Percentiles rank a stretch among this genome's conserved stretches.
These are phyloP conservation scores for Leptestheria dahalacensis DNA, from an alignment of 1,140 invertebrate species.

Conservation along the genomic window DNA sequence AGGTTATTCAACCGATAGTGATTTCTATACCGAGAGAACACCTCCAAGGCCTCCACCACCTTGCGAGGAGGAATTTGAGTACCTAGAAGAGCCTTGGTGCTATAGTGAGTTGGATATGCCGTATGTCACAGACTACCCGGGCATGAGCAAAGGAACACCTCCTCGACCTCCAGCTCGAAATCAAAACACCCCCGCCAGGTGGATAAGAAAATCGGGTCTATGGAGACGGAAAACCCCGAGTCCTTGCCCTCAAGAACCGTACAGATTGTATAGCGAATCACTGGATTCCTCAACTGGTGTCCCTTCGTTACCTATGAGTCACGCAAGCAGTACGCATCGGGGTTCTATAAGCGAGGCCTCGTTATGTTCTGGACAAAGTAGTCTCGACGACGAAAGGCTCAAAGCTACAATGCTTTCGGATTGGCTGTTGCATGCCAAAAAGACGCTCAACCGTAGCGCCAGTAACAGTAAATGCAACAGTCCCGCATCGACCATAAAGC, in stretches of 20 bases:
- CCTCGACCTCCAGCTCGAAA: constrained; percentile 1
- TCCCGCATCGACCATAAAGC: not conserved
- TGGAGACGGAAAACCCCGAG: not conserved
- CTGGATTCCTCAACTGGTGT: not conserved
- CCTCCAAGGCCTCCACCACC: constrained; percentile 13
- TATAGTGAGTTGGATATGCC: not conserved
- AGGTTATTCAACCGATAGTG: constrained; percentile 2
- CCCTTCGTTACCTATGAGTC: not conserved
- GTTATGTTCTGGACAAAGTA: not conserved
- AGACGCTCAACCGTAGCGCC: not conserved
- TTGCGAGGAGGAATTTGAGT: not conserved
- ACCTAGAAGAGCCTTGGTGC: not conserved
- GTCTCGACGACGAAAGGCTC: constrained; percentile 22
- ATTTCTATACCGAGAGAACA: not conserved
- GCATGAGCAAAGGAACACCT: not conserved
- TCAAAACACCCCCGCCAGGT: not conserved
- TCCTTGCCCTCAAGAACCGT: not conserved
- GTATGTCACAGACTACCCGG: not conserved
- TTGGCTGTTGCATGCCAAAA: constrained; percentile 33
- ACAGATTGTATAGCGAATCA: not conserved
- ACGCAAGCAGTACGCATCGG: not conserved
- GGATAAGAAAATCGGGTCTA: not conserved
- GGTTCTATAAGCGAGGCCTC: not conserved
- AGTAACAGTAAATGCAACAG: too few species aligned
- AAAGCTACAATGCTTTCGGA: constrained; percentile 33